Percentiles rank a stretch among this genome's conserved stretches.
These are phyloP conservation scores for Myathropa florea DNA, from an alignment of 2,888 invertebrate species.

Conservation along the genomic window DNA sequence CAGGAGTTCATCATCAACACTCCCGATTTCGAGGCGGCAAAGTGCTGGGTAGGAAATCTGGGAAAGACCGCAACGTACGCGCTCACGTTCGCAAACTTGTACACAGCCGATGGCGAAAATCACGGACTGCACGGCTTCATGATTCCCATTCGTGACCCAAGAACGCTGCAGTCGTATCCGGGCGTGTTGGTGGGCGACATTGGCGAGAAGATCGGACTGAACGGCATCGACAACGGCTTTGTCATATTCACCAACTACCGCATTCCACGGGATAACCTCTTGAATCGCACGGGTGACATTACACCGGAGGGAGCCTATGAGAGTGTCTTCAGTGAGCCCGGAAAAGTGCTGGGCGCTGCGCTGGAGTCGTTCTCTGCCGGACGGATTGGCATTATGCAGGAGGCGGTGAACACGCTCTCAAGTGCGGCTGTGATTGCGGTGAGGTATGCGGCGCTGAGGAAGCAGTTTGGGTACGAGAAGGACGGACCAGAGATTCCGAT, in stretches of 20 bases:
- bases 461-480: slow-evolving; percentile 88
- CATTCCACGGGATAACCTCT: slow-evolving; percentile 90
- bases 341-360: slow-evolving; percentile 91
- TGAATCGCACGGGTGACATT: slow-evolving; percentile 95
- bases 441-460: slow-evolving; percentile 88
- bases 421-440: slow-evolving; percentile 87
- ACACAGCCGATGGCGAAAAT: slow-evolving; percentile 87
- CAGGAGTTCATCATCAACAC: slow-evolving; percentile 93
- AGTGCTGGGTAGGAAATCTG: slow-evolving; percentile 97
- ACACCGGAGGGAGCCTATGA: slow-evolving; percentile 93
- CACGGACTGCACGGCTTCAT: slow-evolving; percentile 95
- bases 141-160: slow-evolving; percentile 91
- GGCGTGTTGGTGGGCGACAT: slow-evolving; percentile 95
- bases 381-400: slow-evolving; percentile 86
- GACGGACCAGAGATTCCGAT: slow-evolving; percentile 86
- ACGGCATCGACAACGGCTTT: slow-evolving; percentile 96
- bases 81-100: slow-evolving; percentile 93
- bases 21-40: slow-evolving; percentile 96
- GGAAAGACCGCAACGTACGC: slow-evolving; percentile 94
- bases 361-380: slow-evolving; percentile 93
- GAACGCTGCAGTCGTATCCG: slow-evolving; percentile 88
- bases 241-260: slow-evolving; percentile 93
- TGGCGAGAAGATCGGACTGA: slow-evolving; percentile 94
- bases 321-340: slow-evolving; percentile 94
- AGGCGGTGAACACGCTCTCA: slow-evolving; percentile 82